A percentile compares a stretch with the other conserved stretches of the same genome.
Conservation (phyloP, 2,888 invertebrate species). For the Crossocerus cetratus region DNA sequence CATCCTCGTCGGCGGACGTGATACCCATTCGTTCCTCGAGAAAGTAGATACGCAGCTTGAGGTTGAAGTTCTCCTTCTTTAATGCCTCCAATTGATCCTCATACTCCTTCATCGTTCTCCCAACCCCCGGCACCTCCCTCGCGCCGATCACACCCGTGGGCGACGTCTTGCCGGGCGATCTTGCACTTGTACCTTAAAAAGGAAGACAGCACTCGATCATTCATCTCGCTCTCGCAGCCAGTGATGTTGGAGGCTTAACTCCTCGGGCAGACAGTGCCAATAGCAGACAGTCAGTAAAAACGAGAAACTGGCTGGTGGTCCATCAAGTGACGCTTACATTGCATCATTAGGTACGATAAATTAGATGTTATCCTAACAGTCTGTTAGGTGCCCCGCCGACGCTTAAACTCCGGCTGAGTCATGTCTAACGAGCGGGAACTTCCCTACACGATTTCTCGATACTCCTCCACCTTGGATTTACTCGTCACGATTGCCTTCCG, state of each 20-base stretch:
- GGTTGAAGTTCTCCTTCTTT: conserved; percentile 94
- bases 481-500: background rate
- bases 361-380: conserved; percentile 15
- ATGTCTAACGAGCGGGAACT: conserved; percentile 26
- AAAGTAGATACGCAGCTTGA: conserved; percentile 94
- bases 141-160: conserved; percentile 36
- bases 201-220: conserved; percentile 6
- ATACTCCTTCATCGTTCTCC: conserved; percentile 91
- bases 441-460: conserved; percentile 5
- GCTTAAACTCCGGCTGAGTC: conserved; percentile 21
- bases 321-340: conserved; percentile 32
- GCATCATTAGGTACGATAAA: conserved; percentile 22
- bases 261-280: background rate
- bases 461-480: background rate
- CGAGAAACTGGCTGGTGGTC: too few species aligned
- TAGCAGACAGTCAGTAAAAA: too few species aligned
- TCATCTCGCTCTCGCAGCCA: background rate
- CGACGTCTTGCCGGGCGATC: conserved; percentile 65
- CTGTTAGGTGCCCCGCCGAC: conserved; percentile 14
- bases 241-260: background rate
- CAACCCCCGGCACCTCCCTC: conserved; percentile 76
- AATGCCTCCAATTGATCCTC: conserved; percentile 90
- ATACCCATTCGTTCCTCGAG: conserved; percentile 89
- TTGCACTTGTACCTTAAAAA: conserved; percentile 64
- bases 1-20: conserved; percentile 84